Evolutionary conservation across 53 echinoderm and acorn worm species (phyloP), one percentile per base, ranked within the genome.

Genomic region (Actinopyga echinites): DNA sequence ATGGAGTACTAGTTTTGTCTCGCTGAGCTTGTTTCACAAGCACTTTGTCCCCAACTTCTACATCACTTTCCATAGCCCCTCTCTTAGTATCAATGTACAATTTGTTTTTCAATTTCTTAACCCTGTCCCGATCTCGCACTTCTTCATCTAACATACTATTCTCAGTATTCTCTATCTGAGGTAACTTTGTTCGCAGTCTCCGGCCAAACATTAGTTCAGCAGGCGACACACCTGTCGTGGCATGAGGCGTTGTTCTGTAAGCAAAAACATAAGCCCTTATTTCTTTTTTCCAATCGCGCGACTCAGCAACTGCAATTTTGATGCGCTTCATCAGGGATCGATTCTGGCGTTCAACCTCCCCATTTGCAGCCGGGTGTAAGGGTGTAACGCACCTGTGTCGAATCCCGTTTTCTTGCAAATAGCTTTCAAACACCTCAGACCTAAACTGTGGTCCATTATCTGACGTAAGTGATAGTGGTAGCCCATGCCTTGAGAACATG

Each of bases 361-460:
- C 90, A 79, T 90, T 86, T 74, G 86, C 90, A 30, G 86, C 86
- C 37, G 83, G 90, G 65, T 73, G 83, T 9, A 83, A 42, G 10
- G 86, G 86, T 53, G 86, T 90, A 8, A 74, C 64, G 2, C 60
- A 57, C 38, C 75, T 81, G 25, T 90, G 90, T n/a, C 29, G 37
- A 36, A 90, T 82, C 6, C 60, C 74, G 53, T 86, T 84, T 13
- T 56, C 55, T 42, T 24, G 68, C 20, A 68, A n/a, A 2, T 11
- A 68, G 13, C 21, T 21, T 26, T 73, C 49, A 57, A 89, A 85
- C 49, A 55, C 52, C 26, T 86, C 86, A 35, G 84, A 78, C 57
- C 44, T 73, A 53, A 85, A 80, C 71, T 89, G 81, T 29, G 89
- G 89, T 43, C 89, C 85, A 71, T 89, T 89, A 25, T 89, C 85